Percentiles rank a stretch among this genome's conserved stretches.
Conservation (phyloP, 2,797 vertebrate genomes). For the Leuciscus waleckii region DNA sequence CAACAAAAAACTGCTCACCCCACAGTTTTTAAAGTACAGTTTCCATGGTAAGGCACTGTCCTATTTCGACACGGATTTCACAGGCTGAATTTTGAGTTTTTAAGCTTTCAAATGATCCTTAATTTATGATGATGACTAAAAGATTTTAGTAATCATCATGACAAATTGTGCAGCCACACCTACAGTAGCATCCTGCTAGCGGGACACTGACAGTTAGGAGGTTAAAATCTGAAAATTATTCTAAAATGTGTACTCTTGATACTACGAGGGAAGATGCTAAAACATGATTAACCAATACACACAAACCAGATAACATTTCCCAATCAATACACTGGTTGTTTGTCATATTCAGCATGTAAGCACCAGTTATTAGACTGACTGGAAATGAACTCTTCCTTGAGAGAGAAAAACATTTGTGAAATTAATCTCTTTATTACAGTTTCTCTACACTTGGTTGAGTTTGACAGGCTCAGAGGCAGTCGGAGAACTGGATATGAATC, state of each 20-base stretch:
- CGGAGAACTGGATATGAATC: constrained; percentile 57
- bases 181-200: not conserved
- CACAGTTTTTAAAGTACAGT: too few relatives aligned
- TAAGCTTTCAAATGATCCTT: too few relatives aligned
- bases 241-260: not conserved
- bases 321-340: not conserved
- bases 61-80: too few relatives aligned
- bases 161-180: too few relatives aligned
- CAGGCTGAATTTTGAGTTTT: too few relatives aligned
- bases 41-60: too few relatives aligned
- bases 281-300: not conserved
- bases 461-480: constrained; percentile 44
- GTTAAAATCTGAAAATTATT: not conserved
- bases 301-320: not conserved
- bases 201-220: not conserved
- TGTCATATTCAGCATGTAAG: not conserved
- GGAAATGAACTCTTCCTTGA: not conserved
- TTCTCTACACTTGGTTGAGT: constrained; percentile 48
- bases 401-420: not conserved
- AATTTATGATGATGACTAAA: too few relatives aligned
- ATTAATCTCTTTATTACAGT: constrained; percentile 10
- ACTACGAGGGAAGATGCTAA: not conserved
- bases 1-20: too few relatives aligned
- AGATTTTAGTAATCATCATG: too few relatives aligned
- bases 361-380: not conserved